Evolutionary conservation across 2,113 vertebrate species (phyloP).

Genomic region (Paramormyrops kingsleyae): DNA sequence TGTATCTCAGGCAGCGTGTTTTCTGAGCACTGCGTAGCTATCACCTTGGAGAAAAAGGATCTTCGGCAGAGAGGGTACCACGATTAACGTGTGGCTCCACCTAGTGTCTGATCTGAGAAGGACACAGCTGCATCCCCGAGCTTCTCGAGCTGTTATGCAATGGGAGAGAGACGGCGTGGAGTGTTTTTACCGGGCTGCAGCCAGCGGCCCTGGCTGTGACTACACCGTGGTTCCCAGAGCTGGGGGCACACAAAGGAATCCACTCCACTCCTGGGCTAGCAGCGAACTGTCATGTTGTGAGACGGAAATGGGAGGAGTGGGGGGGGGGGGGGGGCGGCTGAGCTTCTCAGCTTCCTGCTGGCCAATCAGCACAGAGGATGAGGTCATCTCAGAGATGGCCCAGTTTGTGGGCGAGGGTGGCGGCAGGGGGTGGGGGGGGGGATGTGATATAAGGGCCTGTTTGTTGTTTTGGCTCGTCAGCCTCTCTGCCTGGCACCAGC

Average conservation of each 20-base stretch:
- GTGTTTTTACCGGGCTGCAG: neutral
- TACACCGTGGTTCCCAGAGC: neutral
- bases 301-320: neutral
- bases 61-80: neutral
- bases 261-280: neutral
- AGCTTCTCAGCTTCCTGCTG: neutral
- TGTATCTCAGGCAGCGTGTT: neutral
- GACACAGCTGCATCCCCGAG: neutral
- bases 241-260: neutral
- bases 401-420: neutral
- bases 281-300: neutral
- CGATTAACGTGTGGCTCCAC: neutral
- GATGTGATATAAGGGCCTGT: slow-evolving; percentile 4
- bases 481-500: slow-evolving; percentile 11
- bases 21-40: neutral
- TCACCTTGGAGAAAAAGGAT: neutral
- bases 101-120: neutral
- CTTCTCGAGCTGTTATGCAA: slow-evolving; percentile 1
- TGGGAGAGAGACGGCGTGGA: neutral
- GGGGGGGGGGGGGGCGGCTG: neutral
- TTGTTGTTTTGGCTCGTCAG: neutral
- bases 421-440: neutral
- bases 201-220: neutral
- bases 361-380: slow-evolving; percentile 12
- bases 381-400: slow-evolving; percentile 10